phyloP scores from a whole-genome alignment of 64 coral and sea anemone species.

The Porites lutea region DNA sequence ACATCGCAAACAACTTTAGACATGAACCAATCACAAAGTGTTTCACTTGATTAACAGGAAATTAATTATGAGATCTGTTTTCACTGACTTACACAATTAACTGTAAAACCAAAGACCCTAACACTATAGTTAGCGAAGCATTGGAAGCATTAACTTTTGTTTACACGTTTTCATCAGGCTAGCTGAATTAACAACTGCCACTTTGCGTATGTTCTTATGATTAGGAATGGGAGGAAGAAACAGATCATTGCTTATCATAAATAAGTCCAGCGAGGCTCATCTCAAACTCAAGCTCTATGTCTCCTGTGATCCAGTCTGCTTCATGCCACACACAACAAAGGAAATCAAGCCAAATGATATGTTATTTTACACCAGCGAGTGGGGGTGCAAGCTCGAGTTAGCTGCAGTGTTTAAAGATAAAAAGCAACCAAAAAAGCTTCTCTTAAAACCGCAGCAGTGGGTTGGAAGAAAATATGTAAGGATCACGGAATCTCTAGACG shows the following conservation, averaged over 20 bases:
- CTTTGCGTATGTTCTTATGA: too few relatives aligned
- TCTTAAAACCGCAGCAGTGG: background rate
- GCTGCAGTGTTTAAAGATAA: background rate
- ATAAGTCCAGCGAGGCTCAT: conserved; percentile 1
- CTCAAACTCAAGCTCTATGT: conserved; percentile 38
- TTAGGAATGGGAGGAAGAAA: too few relatives aligned
- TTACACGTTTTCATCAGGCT: too few relatives aligned
- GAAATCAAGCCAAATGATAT: conserved; percentile 4
- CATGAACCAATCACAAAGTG: too few relatives aligned
- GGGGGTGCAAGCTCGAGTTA: conserved; percentile 12
- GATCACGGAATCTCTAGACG: background rate
- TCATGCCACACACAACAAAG: conserved; percentile 15
- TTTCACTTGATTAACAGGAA: too few relatives aligned
- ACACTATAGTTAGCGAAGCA: too few relatives aligned
- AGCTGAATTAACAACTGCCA: too few relatives aligned
- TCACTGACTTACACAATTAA: too few relatives aligned
- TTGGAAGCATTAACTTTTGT: too few relatives aligned
- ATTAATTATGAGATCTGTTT: too few relatives aligned
- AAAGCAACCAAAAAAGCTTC: background rate
- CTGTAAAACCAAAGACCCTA: too few relatives aligned
- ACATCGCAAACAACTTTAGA: too few relatives aligned
- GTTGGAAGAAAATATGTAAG: background rate
- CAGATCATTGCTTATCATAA: background rate
- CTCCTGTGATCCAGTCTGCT: conserved; percentile 20
- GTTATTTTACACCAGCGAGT: background rate